A percentile compares a stretch with the other conserved stretches of the same genome.
These are phyloP conservation scores for Muscicapa comitata DNA, from an alignment of 2,797 vertebrate species.

Conservation along the genomic window DNA sequence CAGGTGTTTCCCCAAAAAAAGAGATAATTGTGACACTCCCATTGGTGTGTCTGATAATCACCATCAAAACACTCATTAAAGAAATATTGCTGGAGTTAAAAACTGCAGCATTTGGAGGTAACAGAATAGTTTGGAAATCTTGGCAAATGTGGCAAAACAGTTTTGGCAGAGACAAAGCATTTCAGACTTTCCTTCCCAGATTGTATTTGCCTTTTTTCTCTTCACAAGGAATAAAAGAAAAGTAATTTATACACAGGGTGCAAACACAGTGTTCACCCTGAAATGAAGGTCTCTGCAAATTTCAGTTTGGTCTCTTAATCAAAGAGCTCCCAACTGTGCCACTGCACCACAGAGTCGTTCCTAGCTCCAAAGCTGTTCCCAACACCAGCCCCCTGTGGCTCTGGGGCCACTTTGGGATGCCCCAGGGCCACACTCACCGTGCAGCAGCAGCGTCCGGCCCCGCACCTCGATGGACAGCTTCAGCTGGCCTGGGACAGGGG, in stretches of 20 bases:
- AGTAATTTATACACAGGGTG: too few relatives aligned
- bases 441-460: constrained; percentile 58
- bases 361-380: not conserved
- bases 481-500: constrained; percentile 70
- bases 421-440: constrained; percentile 64
- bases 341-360: not conserved
- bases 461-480: constrained; percentile 69
- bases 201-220: not conserved
- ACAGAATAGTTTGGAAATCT: not conserved
- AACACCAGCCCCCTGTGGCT: accelerated
- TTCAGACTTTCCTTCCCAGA: not conserved
- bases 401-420: accelerated
- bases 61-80: not conserved
- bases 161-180: not conserved
- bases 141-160: not conserved
- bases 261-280: not conserved
- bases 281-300: not conserved
- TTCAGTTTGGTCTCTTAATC: not conserved
- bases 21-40: not conserved
- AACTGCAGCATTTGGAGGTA: not conserved
- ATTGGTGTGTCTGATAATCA: not conserved
- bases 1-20: not conserved
- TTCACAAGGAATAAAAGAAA: not conserved
- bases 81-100: not conserved
- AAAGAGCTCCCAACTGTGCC: accelerated